These are phyloP conservation scores for Zeus faber DNA, from an alignment of 2,113 vertebrate genomes.

Conservation along the genomic window DNA sequence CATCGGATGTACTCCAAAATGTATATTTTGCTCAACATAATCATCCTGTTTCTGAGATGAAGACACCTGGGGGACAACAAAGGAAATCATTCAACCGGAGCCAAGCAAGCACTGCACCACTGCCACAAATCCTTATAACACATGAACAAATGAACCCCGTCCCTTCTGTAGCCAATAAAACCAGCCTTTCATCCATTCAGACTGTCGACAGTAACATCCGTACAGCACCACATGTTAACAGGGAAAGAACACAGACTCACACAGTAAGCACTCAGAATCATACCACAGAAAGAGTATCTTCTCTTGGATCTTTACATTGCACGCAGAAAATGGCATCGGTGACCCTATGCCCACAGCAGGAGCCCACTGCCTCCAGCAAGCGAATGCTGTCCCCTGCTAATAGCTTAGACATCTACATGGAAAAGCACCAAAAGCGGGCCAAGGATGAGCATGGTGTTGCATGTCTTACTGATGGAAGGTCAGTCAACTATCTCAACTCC, in stretches of 20 bases:
- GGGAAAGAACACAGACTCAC: conserved; percentile 57
- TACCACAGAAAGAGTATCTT: conserved; percentile 55
- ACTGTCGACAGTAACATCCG: conserved; percentile 63
- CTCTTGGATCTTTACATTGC: conserved; percentile 68
- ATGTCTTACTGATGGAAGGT: conserved; percentile 78
- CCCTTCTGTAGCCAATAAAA: conserved; percentile 67
- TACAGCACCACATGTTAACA: conserved; percentile 68
- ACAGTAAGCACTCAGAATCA: conserved; percentile 47
- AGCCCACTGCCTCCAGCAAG: conserved; percentile 91
- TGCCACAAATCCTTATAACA: conserved; percentile 93
- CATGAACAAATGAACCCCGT: conserved; percentile 82
- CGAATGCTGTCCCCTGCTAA: conserved; percentile 98
- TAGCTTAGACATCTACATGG: conserved; percentile 98
- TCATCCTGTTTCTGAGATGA: conserved; percentile 63
- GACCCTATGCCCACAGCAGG: conserved; percentile 88
- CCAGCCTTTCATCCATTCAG: conserved; percentile 54
- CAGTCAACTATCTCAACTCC: conserved; percentile 70
- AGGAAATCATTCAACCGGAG: conserved; percentile 72
- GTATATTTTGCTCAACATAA: conserved; percentile 64
- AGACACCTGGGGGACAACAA: conserved; percentile 69
- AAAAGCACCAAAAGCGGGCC: conserved; percentile 95
- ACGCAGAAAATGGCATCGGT: conserved; percentile 82
- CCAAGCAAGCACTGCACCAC: conserved; percentile 69
- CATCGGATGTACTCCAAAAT: conserved; percentile 70
- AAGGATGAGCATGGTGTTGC: conserved; percentile 93